phyloP scores from a whole-genome alignment of 2,797 vertebrate species.

The Pangasius sanitwongsei region DNA sequence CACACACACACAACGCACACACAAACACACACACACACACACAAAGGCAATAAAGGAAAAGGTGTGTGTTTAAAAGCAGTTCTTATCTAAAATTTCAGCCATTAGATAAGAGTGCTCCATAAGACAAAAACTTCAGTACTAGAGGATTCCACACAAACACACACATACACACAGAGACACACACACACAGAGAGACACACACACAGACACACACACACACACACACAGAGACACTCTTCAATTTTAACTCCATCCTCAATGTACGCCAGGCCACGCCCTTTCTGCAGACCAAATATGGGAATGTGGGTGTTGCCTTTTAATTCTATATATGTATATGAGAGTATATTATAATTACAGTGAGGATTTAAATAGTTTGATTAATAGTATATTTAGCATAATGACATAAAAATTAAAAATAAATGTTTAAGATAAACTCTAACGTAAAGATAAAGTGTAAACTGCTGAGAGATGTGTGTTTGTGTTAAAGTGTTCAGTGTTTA shows the following conservation, averaged over 20 bases:
- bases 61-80: neutral
- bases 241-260: neutral
- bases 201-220: neutral
- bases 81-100: neutral
- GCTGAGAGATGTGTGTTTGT: neutral
- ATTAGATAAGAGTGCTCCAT: neutral
- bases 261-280: neutral
- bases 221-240: neutral
- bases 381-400: neutral
- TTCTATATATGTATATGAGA: neutral
- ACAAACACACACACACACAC: slow-evolving; percentile 14
- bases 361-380: neutral
- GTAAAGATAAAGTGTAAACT: neutral
- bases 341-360: too few relatives aligned
- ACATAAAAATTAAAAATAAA: neutral
- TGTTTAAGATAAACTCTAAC: neutral
- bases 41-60: neutral
- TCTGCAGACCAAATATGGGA: neutral
- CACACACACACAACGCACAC: slow-evolving; percentile 9
- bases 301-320: neutral
- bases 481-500: neutral
- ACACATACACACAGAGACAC: neutral
- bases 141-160: neutral
- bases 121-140: neutral
- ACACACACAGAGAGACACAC: neutral